These are phyloP conservation scores for Anolis carolinensis DNA, from an alignment of 2,113 vertebrate species.

Conservation along the genomic window DNA sequence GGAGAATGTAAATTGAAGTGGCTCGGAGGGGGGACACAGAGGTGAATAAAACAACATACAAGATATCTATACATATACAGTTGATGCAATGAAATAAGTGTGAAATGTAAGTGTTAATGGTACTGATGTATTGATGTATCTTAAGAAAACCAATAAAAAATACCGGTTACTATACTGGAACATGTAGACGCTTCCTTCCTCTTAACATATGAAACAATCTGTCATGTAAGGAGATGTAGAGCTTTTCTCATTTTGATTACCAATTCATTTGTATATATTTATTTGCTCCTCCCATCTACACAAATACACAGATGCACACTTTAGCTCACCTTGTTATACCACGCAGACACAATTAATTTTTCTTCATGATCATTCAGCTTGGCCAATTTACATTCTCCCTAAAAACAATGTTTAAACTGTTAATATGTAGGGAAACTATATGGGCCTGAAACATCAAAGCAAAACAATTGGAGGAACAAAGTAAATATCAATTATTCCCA, in stretches of 20 bases:
- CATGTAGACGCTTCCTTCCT: background rate
- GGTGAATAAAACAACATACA: too few relatives aligned
- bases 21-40: too few relatives aligned
- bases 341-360: constrained; percentile 94
- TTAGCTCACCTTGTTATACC: constrained; percentile 93
- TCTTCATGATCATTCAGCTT: constrained; percentile 93
- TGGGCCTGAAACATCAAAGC: background rate
- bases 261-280: background rate
- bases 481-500: background rate
- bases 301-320: background rate
- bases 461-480: background rate
- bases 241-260: background rate
- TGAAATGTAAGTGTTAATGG: too few relatives aligned
- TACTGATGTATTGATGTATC: too few relatives aligned
- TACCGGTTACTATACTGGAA: background rate
- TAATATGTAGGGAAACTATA: background rate
- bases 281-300: background rate
- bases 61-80: too few relatives aligned
- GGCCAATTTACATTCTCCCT: constrained; percentile 91
- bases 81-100: too few relatives aligned
- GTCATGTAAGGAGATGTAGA: background rate
- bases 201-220: background rate
- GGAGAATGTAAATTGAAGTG: too few relatives aligned
- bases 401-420: constrained; percentile 28
- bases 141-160: too few relatives aligned